These are phyloP conservation scores for Drosophila cyrtoloma DNA, from an alignment of 2,888 invertebrate species.

Conservation along the genomic window DNA sequence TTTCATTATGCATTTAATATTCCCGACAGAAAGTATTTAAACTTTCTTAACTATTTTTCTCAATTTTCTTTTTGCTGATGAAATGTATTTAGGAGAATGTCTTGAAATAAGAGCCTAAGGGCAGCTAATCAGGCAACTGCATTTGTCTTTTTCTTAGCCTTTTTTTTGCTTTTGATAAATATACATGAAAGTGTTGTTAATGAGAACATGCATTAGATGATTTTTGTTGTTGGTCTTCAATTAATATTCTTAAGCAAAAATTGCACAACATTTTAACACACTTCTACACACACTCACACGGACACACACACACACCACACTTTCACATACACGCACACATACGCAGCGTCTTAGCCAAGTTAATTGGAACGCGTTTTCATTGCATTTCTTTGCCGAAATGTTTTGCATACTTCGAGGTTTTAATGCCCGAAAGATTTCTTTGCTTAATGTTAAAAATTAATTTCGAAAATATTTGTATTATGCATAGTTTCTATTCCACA, in stretches of 20 bases:
- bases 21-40: constrained; percentile 38
- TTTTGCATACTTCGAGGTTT: constrained; percentile 47
- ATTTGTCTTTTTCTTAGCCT: constrained; percentile 21
- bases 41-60: constrained; percentile 37
- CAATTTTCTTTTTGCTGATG: constrained; percentile 35
- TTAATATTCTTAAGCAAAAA: constrained; percentile 10
- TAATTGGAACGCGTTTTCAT: constrained; percentile 40
- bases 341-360: constrained; percentile 28
- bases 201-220: constrained; percentile 23
- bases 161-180: constrained; percentile 11
- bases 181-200: constrained; percentile 13
- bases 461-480: constrained; percentile 74
- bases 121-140: constrained; percentile 34
- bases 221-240: constrained; percentile 10
- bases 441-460: constrained; percentile 71
- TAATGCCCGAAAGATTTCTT: constrained; percentile 10
- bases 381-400: constrained; percentile 43
- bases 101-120: constrained; percentile 49
- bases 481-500: constrained; percentile 65
- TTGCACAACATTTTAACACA: constrained; percentile 11
- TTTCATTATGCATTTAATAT: constrained; percentile 53
- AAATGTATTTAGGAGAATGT: constrained; percentile 58
- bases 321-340: constrained; percentile 15
- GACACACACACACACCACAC: background rate
- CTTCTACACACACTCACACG: background rate